These are phyloP conservation scores for Zosterops hypoxanthus DNA, from an alignment of 2,113 vertebrate genomes.

Conservation along the genomic window DNA sequence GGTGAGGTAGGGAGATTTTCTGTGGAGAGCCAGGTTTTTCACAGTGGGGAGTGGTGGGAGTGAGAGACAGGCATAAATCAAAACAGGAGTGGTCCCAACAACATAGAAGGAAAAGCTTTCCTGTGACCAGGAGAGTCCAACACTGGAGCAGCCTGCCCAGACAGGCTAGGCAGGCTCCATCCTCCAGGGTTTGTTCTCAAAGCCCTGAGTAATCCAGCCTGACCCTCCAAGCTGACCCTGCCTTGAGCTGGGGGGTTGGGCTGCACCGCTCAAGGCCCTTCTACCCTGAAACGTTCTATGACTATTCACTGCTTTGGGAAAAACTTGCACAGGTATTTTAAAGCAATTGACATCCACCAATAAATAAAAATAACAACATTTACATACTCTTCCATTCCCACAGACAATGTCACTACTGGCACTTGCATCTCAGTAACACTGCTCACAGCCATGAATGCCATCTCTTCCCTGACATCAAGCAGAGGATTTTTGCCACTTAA, in stretches of 20 bases:
- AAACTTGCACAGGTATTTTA: background rate
- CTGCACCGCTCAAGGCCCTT: background rate
- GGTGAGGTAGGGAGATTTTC: background rate
- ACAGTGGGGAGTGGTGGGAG: background rate
- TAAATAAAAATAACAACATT: background rate
- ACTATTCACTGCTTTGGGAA: background rate
- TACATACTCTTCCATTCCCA: background rate
- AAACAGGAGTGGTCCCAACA: background rate
- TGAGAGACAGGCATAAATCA: background rate
- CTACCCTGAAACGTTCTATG: background rate
- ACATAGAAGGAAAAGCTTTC: background rate
- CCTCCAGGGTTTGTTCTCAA: background rate
- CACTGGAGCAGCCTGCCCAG: background rate
- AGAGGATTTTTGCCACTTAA: background rate
- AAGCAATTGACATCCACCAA: background rate
- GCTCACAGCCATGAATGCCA: background rate
- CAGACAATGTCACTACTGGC: background rate
- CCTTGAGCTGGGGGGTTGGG: background rate
- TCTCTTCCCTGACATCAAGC: background rate
- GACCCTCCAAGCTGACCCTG: background rate
- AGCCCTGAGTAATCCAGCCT: background rate
- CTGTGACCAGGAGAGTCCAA: background rate
- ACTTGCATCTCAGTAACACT: background rate
- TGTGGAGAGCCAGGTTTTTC: background rate
- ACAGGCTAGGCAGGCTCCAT: background rate